Conservation (phyloP, 2,113 vertebrate genomes). For the Muntiacus muntjak region DNA sequence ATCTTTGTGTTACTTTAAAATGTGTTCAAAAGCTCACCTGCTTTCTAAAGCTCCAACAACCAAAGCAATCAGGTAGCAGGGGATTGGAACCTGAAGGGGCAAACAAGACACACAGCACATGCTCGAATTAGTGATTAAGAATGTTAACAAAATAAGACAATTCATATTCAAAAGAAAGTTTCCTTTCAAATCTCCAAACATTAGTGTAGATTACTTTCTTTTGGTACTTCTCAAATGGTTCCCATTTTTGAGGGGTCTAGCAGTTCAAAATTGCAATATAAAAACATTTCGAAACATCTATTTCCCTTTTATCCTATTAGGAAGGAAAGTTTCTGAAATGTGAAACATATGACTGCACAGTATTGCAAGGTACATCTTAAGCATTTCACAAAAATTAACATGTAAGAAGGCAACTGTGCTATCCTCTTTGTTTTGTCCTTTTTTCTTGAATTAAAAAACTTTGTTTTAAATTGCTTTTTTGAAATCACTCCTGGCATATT, state of each 20-base stretch:
- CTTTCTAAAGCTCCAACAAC: slow-evolving; percentile 95
- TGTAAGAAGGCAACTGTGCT: not conserved
- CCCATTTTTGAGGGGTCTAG: not conserved
- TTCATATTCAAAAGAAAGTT: not conserved
- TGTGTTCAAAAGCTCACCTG: slow-evolving; percentile 83
- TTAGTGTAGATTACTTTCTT: not conserved
- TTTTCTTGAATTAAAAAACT: not conserved
- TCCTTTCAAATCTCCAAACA: not conserved
- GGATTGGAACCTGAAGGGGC: slow-evolving; percentile 89
- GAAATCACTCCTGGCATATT: not conserved
- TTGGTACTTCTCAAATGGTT: not conserved
- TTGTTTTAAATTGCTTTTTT: not conserved
- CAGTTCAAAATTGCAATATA: not conserved
- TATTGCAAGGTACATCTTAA: not conserved
- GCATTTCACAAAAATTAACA: not conserved
- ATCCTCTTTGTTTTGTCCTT: not conserved
- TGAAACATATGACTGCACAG: not conserved
- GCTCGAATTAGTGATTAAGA: not conserved
- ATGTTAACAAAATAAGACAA: not conserved
- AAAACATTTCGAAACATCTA: not conserved
- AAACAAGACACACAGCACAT: not conserved
- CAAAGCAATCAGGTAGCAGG: slow-evolving; percentile 94
- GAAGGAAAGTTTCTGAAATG: not conserved
- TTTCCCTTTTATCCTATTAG: not conserved
- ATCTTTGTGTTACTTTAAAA: not conserved